Evolutionary conservation across 2,113 vertebrate species (phyloP), one percentile per base, ranked within the genome.

Genomic region (Tetrao urogallus): DNA sequence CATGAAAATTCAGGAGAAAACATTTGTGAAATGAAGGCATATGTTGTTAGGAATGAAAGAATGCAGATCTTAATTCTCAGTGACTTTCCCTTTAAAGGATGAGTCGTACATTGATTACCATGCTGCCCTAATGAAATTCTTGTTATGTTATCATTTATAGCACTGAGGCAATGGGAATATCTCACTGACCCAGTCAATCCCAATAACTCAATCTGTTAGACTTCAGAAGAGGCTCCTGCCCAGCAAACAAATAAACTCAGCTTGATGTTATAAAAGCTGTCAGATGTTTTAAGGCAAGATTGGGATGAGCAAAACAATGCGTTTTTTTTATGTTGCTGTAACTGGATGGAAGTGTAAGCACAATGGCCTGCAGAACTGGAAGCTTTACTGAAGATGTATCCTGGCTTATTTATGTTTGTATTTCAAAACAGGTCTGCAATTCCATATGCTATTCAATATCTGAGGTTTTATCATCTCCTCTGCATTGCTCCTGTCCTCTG

Each of bases 281-380:
- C 86, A 90, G 78, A 65, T 78, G 61, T 89, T 95, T 92, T 77
- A 82, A 88, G 83, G 81, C 83, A 86, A 86, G 63, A 57, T 16
- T 65, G 52, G 52, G 70, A 67, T 47, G 48, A 93, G 52, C 22
- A 69, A 84, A 93, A 76, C 78, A 69, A 57, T 28, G 36, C 43
- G 27, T 81, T 77, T 88, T 88, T 85, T 80, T 85, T 50, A 73
- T 64, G 32, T 75, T 73, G 69, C 70, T 92, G 58, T 28, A 36
- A 27, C 34, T 70, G 32, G 61, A 38, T 92, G 61, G 57, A 69
- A 78, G 50, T 47, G 27, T 69, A 82, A 92, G 76, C 71, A 89
- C 77, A 89, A 54, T 50, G 71, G 73, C 83, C 63, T 81, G 9
- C 34, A 84, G 77, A 83, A 32, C 48, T 27, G 56, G 88, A 67